Conservation (phyloP, 2,888 invertebrate genomes). For the Neoascia interrupta region DNA sequence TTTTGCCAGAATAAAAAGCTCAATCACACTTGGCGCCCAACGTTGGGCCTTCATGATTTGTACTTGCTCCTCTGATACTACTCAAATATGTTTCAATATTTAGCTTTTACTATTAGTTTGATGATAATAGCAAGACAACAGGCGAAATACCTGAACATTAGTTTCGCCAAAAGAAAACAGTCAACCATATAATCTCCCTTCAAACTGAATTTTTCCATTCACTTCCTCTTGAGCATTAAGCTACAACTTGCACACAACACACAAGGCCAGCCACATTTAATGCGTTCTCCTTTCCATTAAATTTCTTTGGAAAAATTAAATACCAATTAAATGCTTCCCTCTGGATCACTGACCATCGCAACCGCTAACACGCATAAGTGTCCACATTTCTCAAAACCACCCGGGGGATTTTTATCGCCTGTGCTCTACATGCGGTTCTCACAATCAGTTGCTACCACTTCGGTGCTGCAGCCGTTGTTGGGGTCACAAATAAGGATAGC, state of each 20-base stretch:
- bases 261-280: constrained; percentile 29
- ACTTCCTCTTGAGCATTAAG: constrained; percentile 47
- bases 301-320: constrained; percentile 46
- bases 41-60: too few relatives aligned
- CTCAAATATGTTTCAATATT: too few relatives aligned
- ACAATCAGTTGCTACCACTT: constrained; percentile 64
- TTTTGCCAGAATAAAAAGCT: too few relatives aligned
- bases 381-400: constrained; percentile 67
- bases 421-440: constrained; percentile 66
- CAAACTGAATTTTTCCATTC: too few relatives aligned
- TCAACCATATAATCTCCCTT: too few relatives aligned
- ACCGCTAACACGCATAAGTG: constrained; percentile 50
- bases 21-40: too few relatives aligned
- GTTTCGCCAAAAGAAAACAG: too few relatives aligned
- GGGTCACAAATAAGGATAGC: constrained; percentile 19
- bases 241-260: constrained; percentile 3
- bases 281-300: constrained; percentile 36
- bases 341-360: constrained; percentile 67
- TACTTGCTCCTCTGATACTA: too few relatives aligned
- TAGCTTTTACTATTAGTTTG: too few relatives aligned
- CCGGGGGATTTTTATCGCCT: constrained; percentile 65
- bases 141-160: too few relatives aligned
- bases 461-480: constrained; percentile 12
- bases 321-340: constrained; percentile 63
- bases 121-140: too few relatives aligned